Conservation (phyloP, 2,888 invertebrate genomes). For the Eupithecia abbreviata region DNA sequence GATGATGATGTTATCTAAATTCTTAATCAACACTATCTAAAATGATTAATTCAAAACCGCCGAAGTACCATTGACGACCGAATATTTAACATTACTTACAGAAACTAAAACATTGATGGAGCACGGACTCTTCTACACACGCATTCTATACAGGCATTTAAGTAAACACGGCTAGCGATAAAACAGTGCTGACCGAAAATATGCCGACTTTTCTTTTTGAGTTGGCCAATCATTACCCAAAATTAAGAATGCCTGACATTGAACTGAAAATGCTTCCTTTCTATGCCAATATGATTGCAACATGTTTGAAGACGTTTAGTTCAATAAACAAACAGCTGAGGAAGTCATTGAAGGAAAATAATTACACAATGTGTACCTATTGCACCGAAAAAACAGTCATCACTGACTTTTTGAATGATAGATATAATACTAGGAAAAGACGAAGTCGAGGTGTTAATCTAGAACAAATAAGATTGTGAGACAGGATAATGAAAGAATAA, state of each 20-base stretch:
- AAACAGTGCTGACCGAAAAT: not conserved
- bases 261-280: not conserved
- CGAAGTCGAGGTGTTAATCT: not conserved
- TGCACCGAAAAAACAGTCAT: not conserved
- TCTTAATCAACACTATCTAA: not conserved
- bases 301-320: not conserved
- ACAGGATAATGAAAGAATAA: not conserved
- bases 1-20: not conserved
- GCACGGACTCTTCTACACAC: not conserved
- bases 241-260: not conserved
- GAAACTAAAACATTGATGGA: not conserved
- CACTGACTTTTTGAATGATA: not conserved
- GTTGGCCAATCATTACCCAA: not conserved
- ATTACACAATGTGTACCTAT: not conserved
- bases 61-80: not conserved
- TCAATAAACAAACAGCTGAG: not conserved
- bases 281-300: not conserved
- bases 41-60: not conserved
- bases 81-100: not conserved
- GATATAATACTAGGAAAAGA: not conserved
- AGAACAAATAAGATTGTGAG: not conserved
- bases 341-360: not conserved
- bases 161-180: not conserved
- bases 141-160: not conserved
- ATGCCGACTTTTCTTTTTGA: not conserved